Conservation (phyloP, 2,888 invertebrate species). For the Ceramica pisi region DNA sequence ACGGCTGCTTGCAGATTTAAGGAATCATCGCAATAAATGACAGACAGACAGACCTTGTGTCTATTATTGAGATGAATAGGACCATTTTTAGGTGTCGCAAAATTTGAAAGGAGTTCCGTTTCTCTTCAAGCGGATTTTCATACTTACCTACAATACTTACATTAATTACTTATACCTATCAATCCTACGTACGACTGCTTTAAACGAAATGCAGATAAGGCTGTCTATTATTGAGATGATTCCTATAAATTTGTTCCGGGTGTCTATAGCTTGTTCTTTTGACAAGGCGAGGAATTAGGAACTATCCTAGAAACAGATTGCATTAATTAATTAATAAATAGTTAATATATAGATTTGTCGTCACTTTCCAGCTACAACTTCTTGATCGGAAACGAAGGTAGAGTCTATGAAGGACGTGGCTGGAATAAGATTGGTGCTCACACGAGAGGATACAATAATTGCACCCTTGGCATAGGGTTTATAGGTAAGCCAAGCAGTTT, state of each 20-base stretch:
- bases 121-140: not conserved
- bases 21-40: too few species aligned
- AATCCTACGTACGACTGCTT: not conserved
- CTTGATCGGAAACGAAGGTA: constrained; percentile 92
- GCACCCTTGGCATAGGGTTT: constrained; percentile 83
- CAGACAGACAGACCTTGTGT: too few species aligned
- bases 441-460: constrained; percentile 80
- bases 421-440: constrained; percentile 91
- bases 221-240: too few species aligned
- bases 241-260: too few species aligned
- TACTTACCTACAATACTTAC: not conserved
- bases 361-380: constrained; percentile 88
- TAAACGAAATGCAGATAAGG: not conserved
- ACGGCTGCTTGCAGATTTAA: too few species aligned
- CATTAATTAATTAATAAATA: not conserved
- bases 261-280: too few species aligned
- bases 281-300: too few species aligned
- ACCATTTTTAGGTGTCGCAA: too few species aligned
- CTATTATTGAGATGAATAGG: too few species aligned
- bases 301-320: too few species aligned
- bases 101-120: too few species aligned
- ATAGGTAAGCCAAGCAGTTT: constrained; percentile 74
- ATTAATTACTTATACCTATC: not conserved
- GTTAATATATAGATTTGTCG: too few species aligned
- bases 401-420: constrained; percentile 91